Base-by-base conservation (phyloP, 2,797 vertebrate genomes). In the Schizothorax lantsangensis region DNA sequence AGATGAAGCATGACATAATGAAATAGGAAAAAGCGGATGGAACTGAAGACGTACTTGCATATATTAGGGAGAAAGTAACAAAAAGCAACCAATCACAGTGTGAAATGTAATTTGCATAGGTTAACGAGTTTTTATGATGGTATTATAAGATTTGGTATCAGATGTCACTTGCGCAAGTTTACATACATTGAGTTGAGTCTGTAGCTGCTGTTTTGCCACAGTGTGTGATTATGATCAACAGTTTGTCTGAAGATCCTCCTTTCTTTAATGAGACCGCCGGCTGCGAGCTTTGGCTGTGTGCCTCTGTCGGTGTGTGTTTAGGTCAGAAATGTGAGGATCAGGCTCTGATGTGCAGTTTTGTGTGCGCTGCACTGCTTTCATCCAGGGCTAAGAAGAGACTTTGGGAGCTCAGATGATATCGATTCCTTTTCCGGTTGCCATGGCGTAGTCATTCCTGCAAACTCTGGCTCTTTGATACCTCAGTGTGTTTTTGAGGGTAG, bases 341-440 rank as follows among this genome's bases (percentile, higher is more conserved):
- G 45, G 33, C 15, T 74, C 54, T 30, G 17, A n/a, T 54, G 45
- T 52, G 33, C 17, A 19, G 12, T 45, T 52, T 36, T 47, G 17
- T 72, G 47, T 33, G 49, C 30, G n/a, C 26, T 23, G 6, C 33
- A 57, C 79, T 17, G 62, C 43, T 88, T 82, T 85, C 30, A 59
- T 88, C 36, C 6, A 45, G 54, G 43, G 77, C 69, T 88, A 54
- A 87, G 38, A 54, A 33, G 4, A 36, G 43, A 26, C 80, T 78
- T 59, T 23, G 9, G 6, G 36, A 84, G 40, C 68, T 75, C n/a
- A 73, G 69, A 85, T 77, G 11, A 74, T 77, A 84, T 83, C 26
- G 45, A 66, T 47, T 77, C 59, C 36, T n/a, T 52, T 23, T n/a
- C 19, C 12, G 26, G 38, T 26, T 84, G 26, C 30, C 40, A 40